phyloP scores from a whole-genome alignment of 1,140 invertebrate species.

The Zophobas morio region DNA sequence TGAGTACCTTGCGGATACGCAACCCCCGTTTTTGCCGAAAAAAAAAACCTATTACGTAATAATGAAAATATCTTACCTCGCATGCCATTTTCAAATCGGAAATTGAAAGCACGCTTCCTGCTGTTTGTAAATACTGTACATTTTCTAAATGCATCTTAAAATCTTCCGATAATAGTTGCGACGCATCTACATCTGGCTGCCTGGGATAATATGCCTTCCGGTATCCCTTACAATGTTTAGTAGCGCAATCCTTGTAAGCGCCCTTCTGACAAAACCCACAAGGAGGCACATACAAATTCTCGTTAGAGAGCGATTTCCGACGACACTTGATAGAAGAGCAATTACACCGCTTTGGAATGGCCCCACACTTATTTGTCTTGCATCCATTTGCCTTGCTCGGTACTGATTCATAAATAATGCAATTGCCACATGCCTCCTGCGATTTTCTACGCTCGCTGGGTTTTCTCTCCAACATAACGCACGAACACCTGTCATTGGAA shows the following conservation, averaged over 20 bases:
- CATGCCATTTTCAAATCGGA: conserved; percentile 62
- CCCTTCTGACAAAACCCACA: conserved; percentile 63
- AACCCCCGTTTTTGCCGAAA: no score
- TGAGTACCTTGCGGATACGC: no score
- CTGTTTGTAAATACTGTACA: conserved; percentile 78
- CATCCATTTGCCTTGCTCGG: conserved; percentile 60
- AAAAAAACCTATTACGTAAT: no score
- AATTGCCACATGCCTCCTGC: conserved; percentile 64
- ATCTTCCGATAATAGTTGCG: conserved; percentile 70
- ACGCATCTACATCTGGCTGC: conserved; percentile 63
- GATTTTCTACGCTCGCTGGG: conserved; percentile 60
- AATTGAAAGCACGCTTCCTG: conserved; percentile 73
- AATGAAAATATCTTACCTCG: conserved; percentile 57
- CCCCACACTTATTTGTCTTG: conserved; percentile 55
- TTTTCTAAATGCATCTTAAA: conserved; percentile 79
- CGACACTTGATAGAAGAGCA: conserved; percentile 61
- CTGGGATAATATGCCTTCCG: conserved; percentile 63
- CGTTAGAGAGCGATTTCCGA: conserved; percentile 72
- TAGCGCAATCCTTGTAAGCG: conserved; percentile 57
- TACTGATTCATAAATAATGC: conserved; percentile 64
- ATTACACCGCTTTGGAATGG: conserved; percentile 59
- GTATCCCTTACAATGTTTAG: conserved; percentile 59
- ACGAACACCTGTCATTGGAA: conserved; percentile 57
- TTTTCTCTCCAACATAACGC: conserved; percentile 53
- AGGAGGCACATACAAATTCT: conserved; percentile 69